Percentiles rank a stretch among this genome's conserved stretches.
These are phyloP conservation scores for Caerostris darwini DNA, from an alignment of 1,140 invertebrate species.

Conservation along the genomic window DNA sequence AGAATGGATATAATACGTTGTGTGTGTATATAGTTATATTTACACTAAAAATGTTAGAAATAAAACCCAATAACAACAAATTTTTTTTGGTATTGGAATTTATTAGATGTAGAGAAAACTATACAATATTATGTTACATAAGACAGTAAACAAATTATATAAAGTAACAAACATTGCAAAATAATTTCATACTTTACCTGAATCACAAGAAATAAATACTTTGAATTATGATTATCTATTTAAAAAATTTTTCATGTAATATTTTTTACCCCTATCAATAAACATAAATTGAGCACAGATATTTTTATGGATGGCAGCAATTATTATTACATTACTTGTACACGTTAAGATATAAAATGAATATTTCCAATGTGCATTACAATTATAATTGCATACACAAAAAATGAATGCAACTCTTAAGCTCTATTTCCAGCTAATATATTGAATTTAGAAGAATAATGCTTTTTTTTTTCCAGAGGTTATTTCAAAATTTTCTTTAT, in stretches of 20 bases:
- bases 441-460: background rate
- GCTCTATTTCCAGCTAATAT: background rate
- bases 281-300: constrained; percentile 79
- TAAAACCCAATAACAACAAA: background rate
- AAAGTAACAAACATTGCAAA: background rate
- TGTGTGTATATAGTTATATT: too few species aligned
- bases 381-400: background rate
- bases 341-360: background rate
- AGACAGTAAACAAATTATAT: background rate
- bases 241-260: background rate
- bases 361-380: too few species aligned
- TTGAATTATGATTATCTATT: background rate
- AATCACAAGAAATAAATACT: background rate
- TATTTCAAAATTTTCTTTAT: background rate
- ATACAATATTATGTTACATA: background rate
- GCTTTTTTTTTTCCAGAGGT: background rate
- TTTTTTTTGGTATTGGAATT: background rate
- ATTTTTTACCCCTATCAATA: constrained; percentile 74
- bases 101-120: constrained; percentile 4
- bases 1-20: too few species aligned
- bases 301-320: constrained; percentile 59
- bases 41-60: too few species aligned
- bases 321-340: background rate
- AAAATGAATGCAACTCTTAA: background rate
- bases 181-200: constrained; percentile 57